phyloP scores from a whole-genome alignment of 2,888 invertebrate genomes.

The Phania funesta region DNA sequence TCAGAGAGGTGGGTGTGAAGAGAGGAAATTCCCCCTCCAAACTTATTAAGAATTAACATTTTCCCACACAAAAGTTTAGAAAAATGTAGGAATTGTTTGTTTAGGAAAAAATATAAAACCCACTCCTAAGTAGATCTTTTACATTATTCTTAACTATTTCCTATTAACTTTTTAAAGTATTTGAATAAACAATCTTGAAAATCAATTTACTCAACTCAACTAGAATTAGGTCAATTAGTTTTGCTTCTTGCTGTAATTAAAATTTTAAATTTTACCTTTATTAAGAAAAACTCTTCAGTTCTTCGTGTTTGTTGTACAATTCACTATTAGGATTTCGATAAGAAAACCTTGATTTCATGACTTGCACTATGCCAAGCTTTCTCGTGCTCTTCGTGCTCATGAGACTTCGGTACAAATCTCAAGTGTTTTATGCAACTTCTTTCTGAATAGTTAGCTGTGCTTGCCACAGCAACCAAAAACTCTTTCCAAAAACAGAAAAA shows the following conservation, averaged over 20 bases:
- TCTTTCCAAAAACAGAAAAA: constrained; percentile 21
- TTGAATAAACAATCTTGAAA: neutral
- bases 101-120: too few species aligned
- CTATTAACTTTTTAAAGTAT: too few species aligned
- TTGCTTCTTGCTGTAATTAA: neutral
- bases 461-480: constrained; percentile 18
- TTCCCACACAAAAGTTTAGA: too few species aligned
- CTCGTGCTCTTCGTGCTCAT: neutral
- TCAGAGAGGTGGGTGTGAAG: too few species aligned
- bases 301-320: constrained; percentile 28
- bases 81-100: too few species aligned
- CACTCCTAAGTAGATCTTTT: too few species aligned
- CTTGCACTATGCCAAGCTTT: constrained; percentile 25
- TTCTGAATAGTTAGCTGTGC: neutral
- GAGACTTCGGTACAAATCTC: constrained; percentile 39
- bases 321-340: constrained; percentile 20
- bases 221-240: constrained; percentile 37
- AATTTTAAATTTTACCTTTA: constrained; percentile 27
- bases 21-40: too few species aligned
- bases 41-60: too few species aligned
- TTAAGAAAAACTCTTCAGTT: neutral
- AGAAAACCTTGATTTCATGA: constrained; percentile 47
- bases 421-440: constrained; percentile 57
- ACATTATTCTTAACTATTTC: too few species aligned
- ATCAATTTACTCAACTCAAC: neutral